Conservation (phyloP, 2,113 vertebrate species). For the Corythornis madagascariensis region DNA sequence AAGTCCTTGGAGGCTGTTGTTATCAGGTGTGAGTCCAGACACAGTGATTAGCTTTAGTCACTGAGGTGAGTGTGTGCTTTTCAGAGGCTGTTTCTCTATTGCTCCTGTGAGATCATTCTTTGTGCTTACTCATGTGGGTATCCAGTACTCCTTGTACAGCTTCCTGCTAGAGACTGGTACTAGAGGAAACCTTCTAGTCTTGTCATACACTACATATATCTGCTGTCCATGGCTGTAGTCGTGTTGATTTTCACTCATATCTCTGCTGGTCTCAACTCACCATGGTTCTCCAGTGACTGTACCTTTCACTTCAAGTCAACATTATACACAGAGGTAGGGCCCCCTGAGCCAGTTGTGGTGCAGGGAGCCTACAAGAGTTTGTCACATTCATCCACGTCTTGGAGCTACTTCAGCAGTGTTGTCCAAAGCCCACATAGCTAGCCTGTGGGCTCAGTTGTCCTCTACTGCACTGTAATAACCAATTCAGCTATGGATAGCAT, state of each 20-base stretch:
- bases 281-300: rapidly evolving
- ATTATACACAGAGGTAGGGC: no score
- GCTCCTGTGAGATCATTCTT: not conserved
- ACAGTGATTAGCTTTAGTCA: not conserved
- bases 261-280: not conserved
- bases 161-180: not conserved
- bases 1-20: not conserved
- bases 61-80: not conserved
- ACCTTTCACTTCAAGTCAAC: not conserved
- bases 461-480: not conserved
- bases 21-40: not conserved
- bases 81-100: not conserved
- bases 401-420: not conserved
- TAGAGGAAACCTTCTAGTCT: not conserved
- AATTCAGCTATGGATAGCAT: not conserved
- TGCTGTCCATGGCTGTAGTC: rapidly evolving
- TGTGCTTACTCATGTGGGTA: not conserved
- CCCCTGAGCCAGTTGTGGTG: not conserved
- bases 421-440: not conserved
- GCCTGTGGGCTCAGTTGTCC: not conserved
- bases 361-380: not conserved
- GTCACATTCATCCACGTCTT: not conserved
- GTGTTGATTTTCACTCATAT: not conserved
- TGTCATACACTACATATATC: not conserved
- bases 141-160: not conserved